Conservation (phyloP, 2,113 vertebrate species). For the Epinephelus fuscoguttatus region DNA sequence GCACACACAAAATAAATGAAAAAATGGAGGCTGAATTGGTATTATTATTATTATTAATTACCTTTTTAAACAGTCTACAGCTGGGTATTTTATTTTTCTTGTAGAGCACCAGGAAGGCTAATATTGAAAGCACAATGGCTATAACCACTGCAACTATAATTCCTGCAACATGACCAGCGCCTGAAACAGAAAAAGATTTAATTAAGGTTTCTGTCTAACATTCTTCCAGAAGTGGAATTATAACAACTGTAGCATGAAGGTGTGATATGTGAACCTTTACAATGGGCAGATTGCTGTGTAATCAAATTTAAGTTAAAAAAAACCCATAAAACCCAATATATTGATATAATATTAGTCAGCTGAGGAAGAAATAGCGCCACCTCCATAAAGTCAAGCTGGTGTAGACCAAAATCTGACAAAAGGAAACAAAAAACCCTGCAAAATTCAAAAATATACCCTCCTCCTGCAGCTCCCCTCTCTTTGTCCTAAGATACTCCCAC, state of each 20-base stretch:
- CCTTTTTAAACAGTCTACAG: not conserved
- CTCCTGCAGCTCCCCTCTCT: too few relatives aligned
- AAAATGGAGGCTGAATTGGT: not conserved
- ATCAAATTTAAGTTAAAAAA: too few relatives aligned
- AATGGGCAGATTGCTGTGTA: not conserved
- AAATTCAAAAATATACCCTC: too few relatives aligned
- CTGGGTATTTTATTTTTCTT: not conserved
- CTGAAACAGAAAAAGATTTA: not conserved
- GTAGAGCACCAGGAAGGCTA: not conserved
- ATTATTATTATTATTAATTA: not conserved
- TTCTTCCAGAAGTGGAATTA: not conserved
- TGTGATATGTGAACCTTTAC: not conserved
- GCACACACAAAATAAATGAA: not conserved
- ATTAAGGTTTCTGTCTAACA: not conserved
- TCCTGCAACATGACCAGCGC: not conserved
- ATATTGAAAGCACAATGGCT: rapidly evolving
- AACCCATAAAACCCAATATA: too few relatives aligned
- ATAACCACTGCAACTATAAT: not conserved
- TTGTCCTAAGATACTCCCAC: too few relatives aligned
- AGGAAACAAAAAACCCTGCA: too few relatives aligned
- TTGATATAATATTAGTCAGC: too few relatives aligned
- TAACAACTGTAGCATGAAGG: not conserved
- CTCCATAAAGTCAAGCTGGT: too few relatives aligned
- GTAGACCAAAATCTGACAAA: too few relatives aligned
- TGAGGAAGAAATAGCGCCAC: too few relatives aligned